Percentiles rank a stretch among this genome's conserved stretches.
Evolutionary conservation across 2,797 vertebrate species (phyloP).

Genomic region (Synanceia verrucosa): DNA sequence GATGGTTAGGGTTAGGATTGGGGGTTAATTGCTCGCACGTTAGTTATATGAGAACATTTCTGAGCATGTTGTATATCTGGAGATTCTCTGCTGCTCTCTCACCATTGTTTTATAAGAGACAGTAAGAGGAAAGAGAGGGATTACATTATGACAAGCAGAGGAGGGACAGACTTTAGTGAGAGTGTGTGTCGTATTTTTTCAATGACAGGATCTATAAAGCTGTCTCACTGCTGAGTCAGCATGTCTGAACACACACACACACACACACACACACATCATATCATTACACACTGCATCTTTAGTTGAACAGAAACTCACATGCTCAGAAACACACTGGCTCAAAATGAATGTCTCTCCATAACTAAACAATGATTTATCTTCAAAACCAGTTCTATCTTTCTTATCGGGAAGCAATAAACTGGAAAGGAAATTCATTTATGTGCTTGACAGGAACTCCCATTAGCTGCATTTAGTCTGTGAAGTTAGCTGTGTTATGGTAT

Average conservation of each 20-base stretch:
- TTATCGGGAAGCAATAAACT: slow-evolving; percentile 8
- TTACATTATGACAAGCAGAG: background rate
- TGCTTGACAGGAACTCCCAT: slow-evolving; percentile 14
- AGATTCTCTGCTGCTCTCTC: background rate
- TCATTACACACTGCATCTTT: background rate
- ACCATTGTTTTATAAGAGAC: background rate
- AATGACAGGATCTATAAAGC: slow-evolving; percentile 56
- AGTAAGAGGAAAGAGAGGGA: background rate
- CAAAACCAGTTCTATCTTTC: background rate
- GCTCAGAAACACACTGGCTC: background rate
- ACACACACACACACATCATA: too few relatives aligned
- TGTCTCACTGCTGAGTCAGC: slow-evolving; percentile 44
- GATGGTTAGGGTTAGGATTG: too few relatives aligned
- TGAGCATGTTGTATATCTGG: background rate
- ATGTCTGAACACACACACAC: slow-evolving; percentile 13
- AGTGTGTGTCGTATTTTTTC: slow-evolving; percentile 25
- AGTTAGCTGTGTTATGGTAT: background rate
- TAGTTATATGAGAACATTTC: slow-evolving; percentile 5
- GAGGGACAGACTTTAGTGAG: background rate
- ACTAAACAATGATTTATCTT: slow-evolving; percentile 2
- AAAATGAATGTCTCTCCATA: background rate
- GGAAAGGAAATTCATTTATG: background rate
- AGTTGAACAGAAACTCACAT: background rate
- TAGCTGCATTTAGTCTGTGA: slow-evolving; percentile 10
- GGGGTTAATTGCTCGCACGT: background rate